Evolutionary conservation across 2,888 invertebrate genomes (phyloP), one percentile per base, ranked within the genome.

Genomic region (Athrips mouffetella): DNA sequence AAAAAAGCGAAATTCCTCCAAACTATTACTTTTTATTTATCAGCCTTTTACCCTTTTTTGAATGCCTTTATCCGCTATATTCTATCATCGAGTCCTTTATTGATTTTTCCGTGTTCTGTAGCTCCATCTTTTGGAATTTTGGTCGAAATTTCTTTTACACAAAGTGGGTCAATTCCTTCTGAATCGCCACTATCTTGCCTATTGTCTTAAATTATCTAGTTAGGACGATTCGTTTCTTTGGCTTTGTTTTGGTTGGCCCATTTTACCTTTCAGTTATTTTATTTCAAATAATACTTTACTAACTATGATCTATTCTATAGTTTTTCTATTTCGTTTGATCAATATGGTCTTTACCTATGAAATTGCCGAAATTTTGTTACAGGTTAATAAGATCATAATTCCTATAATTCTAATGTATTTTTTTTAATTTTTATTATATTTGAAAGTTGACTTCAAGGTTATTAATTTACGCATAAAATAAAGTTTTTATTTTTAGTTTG

Each of bases 1-100:
- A 76, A 80, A 76, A 78, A 77, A 80, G 73, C 76, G 76, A 76
- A 78, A 67, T 56, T 59, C 52, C 53, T 54, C 57, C 61, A 57
- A 58, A 61, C 60, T 27, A 37, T 37, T 15, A 41, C 5, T 41
- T n/a, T 41, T 15, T 10, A 27, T 27, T 41, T 33, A 1, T 13
- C 13, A 41, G 13, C 41, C 11, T 3, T 37, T 37, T 21, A 18
- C 21, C 21, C 11, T 18, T 37, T 37, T 37, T 18, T 3, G n/a
- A 11, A 3, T 1, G 37, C 2, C 20, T 37, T 11, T 37, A 18
- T 20, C 5, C 1, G 33, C 33, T 10, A 8, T 35, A 6, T 21
- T 21, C 21, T 21, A 11, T 11, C 27, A 8, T 11, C n/a, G 15
- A 31, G 7, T 39, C 3, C 6, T 21, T 44, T 44, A 30, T 44